Base-by-base conservation (phyloP, 2,888 invertebrate species). In the Drosophila stalkeri region DNA sequence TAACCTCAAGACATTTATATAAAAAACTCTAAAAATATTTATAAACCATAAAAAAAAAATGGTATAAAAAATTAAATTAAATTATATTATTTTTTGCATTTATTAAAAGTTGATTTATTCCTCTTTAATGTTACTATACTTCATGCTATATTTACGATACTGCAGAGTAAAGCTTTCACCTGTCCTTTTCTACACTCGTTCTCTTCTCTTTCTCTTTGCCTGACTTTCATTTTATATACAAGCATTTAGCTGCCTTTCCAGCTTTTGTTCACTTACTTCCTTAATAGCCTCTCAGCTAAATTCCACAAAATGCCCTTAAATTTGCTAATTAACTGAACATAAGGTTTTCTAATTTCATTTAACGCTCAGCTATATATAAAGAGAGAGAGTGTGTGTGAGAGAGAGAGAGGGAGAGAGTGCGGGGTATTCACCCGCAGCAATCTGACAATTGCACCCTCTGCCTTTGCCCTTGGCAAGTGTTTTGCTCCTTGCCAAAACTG, bases 291-390 rank as follows among this genome's bases (percentile, higher is more conserved):
- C 65, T 60, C 33, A 11, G 2, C 11, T 46, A 27, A 31, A 33
- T 59, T 52, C 44, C 64, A 57, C 75, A 43, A 61, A 79, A 52
- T 77, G 66, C 65, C 64, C 80, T 75, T 77, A 88, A 88, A 82
- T 82, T 83, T 82, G 82, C 88, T 87, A 91, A 90, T 90, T 87
- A 90, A 84, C 84, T 75, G 72, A 82, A 77, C 90, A 91, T 88
- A 90, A 80, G 91, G 90, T 91, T 91, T 86, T 83, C 91, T 89
- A 91, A 91, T 91, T 90, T 90, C 81, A 81, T 90, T 90, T 80
- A 82, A 82, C 83, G 83, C 68, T 72, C 64, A 56, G 51, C 59
- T 33, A 9, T 14, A 43, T 3, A 41, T 27, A 31, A 14, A 14
- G 11, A 23, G 55, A 33, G 11, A 9, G 49, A 11, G 31, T 2